Conservation (phyloP, 2,888 invertebrate species). For the Formica aserva region DNA sequence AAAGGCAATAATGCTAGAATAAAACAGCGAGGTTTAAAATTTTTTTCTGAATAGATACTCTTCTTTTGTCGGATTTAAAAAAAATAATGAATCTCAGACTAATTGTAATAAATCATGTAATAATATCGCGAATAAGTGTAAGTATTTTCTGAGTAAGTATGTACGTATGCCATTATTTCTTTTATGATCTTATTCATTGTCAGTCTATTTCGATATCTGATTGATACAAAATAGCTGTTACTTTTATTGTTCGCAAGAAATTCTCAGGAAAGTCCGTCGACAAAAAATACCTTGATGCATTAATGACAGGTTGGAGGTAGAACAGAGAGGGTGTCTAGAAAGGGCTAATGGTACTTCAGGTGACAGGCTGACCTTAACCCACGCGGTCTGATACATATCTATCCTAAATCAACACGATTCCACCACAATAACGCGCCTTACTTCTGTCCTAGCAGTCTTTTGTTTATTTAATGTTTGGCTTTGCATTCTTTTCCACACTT, state of each 20-base stretch:
- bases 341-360: constrained; percentile 84
- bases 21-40: not conserved
- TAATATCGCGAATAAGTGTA: constrained; percentile 3
- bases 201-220: not conserved
- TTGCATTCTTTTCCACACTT: constrained; percentile 70
- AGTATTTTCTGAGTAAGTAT: not conserved
- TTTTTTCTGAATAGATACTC: not conserved
- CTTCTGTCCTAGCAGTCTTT: constrained; percentile 49
- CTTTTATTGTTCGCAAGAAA: constrained; percentile 41
- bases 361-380: constrained; percentile 83
- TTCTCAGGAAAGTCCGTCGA: constrained; percentile 53
- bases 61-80: constrained; percentile 21
- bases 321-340: constrained; percentile 78
- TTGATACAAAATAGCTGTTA: constrained; percentile 24
- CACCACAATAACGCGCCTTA: constrained; percentile 64
- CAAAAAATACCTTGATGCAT: constrained; percentile 74
- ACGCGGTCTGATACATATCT: constrained; percentile 84
- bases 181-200: not conserved
- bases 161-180: constrained; percentile 1
- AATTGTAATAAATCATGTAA: constrained; percentile 20
- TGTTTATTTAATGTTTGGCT: constrained; percentile 78
- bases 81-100: constrained; percentile 7
- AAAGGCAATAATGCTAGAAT: not conserved
- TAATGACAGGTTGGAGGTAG: constrained; percentile 83
- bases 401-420: constrained; percentile 84